phyloP scores from a whole-genome alignment of 2,797 vertebrate genomes.

The Balearica regulorum region DNA sequence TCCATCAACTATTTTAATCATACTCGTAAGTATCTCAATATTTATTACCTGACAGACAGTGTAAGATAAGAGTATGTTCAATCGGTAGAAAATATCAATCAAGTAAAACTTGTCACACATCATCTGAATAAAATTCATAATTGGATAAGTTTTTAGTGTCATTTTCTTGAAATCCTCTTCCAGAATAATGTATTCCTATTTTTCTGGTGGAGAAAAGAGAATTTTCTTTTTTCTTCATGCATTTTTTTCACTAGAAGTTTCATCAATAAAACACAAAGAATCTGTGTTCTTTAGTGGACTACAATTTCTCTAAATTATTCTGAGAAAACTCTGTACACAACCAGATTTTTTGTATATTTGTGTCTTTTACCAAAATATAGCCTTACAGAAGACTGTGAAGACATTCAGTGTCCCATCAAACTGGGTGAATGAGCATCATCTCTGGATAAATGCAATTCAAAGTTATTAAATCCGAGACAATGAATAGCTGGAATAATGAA shows the following conservation, averaged over 20 bases:
- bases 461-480: constrained; percentile 1
- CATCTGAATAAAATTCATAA: constrained; percentile 52
- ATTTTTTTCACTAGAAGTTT: neutral
- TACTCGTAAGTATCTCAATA: constrained; percentile 53
- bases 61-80: constrained; percentile 50
- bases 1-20: constrained; percentile 62
- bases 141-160: neutral
- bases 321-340: neutral
- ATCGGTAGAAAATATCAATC: constrained; percentile 50
- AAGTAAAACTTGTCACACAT: constrained; percentile 55
- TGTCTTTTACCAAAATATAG: neutral
- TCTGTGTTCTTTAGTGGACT: neutral
- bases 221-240: neutral
- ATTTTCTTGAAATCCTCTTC: constrained; percentile 7
- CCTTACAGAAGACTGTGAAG: neutral
- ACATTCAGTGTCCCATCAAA: neutral
- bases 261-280: neutral
- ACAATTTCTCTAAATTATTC: neutral
- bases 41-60: constrained; percentile 60
- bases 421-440: neutral
- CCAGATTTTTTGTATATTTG: neutral
- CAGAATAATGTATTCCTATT: neutral
- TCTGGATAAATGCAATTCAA: constrained; percentile 10
- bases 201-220: neutral
- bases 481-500: neutral